Conservation (phyloP, 1,140 invertebrate species). For the Tribolium castaneum region DNA sequence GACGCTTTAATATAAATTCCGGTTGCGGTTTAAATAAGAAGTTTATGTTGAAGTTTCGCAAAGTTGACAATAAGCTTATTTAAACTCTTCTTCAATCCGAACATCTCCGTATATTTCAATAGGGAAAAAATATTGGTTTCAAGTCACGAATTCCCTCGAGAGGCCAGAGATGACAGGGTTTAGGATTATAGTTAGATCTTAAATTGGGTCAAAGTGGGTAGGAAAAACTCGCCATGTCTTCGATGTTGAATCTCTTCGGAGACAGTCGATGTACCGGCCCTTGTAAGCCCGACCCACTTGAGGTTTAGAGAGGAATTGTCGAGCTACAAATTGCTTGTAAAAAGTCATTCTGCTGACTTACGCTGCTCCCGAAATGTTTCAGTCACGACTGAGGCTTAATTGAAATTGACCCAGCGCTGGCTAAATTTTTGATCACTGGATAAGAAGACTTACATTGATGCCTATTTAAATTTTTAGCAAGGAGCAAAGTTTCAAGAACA, state of each 20-base stretch:
- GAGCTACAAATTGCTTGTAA: slow-evolving; percentile 49
- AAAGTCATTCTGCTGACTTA: slow-evolving; percentile 51
- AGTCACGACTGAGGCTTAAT: slow-evolving; percentile 43
- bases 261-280: slow-evolving; percentile 33
- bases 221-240: slow-evolving; percentile 30
- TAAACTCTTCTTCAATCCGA: slow-evolving; percentile 16
- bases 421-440: slow-evolving; percentile 14
- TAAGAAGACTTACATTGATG: slow-evolving; percentile 18
- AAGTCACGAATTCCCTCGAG: slow-evolving; percentile 30
- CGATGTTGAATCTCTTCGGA: slow-evolving; percentile 24
- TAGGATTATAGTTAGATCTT: slow-evolving; percentile 30
- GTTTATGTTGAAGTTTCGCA: slow-evolving; percentile 12
- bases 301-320: slow-evolving; percentile 43
- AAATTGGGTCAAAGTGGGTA: slow-evolving; percentile 40
- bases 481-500: slow-evolving; percentile 22
- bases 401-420: slow-evolving; percentile 34
- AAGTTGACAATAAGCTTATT: slow-evolving; percentile 33
- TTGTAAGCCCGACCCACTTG: slow-evolving; percentile 49
- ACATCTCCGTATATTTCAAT: slow-evolving; percentile 29
- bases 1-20: slow-evolving; percentile 21
- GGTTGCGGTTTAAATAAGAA: slow-evolving; percentile 12
- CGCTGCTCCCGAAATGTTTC: slow-evolving; percentile 36
- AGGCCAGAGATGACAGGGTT: slow-evolving; percentile 27
- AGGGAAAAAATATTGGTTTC: slow-evolving; percentile 40
- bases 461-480: slow-evolving; percentile 25